phyloP scores from a whole-genome alignment of 2,888 invertebrate species.

The Agrotis clavis region DNA sequence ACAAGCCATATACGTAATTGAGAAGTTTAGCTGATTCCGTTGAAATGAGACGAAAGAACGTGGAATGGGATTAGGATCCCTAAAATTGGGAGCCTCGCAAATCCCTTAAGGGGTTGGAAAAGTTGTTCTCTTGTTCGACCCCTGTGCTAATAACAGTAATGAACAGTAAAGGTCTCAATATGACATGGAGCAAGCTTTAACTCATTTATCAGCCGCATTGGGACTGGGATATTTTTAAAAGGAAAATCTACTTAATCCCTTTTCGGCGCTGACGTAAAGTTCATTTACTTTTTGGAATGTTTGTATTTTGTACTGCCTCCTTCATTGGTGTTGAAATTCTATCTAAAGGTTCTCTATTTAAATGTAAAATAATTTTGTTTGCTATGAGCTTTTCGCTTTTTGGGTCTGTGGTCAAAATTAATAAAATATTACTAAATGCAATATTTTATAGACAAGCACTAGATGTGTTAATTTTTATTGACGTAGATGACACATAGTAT shows the following conservation, averaged over 20 bases:
- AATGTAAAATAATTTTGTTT: neutral
- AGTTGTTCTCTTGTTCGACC: slow-evolving; percentile 59
- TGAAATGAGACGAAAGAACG: slow-evolving; percentile 58
- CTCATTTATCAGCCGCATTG: slow-evolving; percentile 49
- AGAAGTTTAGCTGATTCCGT: slow-evolving; percentile 47
- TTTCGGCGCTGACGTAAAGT: slow-evolving; percentile 43
- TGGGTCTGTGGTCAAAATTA: too few species aligned
- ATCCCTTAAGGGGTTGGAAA: slow-evolving; percentile 56
- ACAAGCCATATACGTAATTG: slow-evolving; percentile 48
- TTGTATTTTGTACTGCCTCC: slow-evolving; percentile 11
- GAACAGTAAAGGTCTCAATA: slow-evolving; percentile 59
- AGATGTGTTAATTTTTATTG: too few species aligned
- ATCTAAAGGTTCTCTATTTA: neutral
- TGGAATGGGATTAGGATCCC: slow-evolving; percentile 53
- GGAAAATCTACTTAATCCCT: slow-evolving; percentile 43
- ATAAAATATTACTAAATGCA: too few species aligned
- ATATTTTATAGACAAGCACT: too few species aligned
- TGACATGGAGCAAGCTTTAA: slow-evolving; percentile 49
- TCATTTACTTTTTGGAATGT: slow-evolving; percentile 36
- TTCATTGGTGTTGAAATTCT: slow-evolving; percentile 22
- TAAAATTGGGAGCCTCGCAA: slow-evolving; percentile 48
- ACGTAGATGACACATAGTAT: too few species aligned
- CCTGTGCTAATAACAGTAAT: slow-evolving; percentile 59
- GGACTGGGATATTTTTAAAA: slow-evolving; percentile 42
- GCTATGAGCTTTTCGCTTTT: too few species aligned